A percentile compares a stretch with the other conserved stretches of the same genome.
Conservation (phyloP, 2,888 invertebrate species). For the Campaea margaritaria region DNA sequence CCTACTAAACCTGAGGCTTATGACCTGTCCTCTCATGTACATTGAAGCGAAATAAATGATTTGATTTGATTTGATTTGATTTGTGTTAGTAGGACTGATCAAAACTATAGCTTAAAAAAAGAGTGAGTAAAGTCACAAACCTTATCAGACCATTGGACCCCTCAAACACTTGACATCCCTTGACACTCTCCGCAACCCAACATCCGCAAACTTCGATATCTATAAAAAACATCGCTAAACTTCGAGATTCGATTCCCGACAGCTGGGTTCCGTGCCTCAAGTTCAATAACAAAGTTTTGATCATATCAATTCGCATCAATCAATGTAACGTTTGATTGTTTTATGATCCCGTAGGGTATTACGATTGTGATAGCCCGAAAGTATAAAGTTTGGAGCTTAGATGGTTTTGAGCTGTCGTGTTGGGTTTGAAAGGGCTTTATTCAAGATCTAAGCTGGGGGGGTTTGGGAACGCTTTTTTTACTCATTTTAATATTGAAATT, state of each 20-base stretch:
- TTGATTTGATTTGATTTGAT: no score
- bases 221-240: slow-evolving; percentile 49
- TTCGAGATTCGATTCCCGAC: slow-evolving; percentile 49
- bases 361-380: slow-evolving; percentile 30
- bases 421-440: background rate
- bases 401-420: slow-evolving; percentile 8
- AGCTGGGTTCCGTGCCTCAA: slow-evolving; percentile 42
- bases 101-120: no score
- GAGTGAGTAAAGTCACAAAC: no score
- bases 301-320: slow-evolving; percentile 60
- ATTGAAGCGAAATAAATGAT: no score
- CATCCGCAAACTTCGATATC: slow-evolving; percentile 45
- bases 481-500: no score
- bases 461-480: background rate
- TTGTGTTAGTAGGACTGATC: no score
- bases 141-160: slow-evolving; percentile 8
- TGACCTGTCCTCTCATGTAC: no score
- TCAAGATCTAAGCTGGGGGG: background rate
- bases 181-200: slow-evolving; percentile 40
- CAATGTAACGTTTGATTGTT: slow-evolving; percentile 53
- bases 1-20: no score
- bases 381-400: slow-evolving; percentile 17
- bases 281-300: slow-evolving; percentile 60
- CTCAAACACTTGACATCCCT: slow-evolving; percentile 41
- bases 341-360: slow-evolving; percentile 43